Percentiles rank a stretch among this genome's conserved stretches.
phyloP scores from a whole-genome alignment of 2,113 vertebrate genomes.

The Meleagris gallopavo region DNA sequence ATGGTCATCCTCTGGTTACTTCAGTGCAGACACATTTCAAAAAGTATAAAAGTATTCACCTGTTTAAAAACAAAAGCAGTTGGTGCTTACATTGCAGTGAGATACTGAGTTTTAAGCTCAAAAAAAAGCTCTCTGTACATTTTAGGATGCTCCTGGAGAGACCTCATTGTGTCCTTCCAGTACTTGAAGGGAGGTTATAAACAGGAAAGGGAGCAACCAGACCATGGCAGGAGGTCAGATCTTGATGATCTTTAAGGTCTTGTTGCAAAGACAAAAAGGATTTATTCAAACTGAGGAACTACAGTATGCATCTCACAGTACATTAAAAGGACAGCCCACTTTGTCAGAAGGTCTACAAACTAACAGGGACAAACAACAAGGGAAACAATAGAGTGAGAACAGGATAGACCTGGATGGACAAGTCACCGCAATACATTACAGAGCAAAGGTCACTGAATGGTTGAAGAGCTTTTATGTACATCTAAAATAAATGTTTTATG shows the following conservation, averaged over 20 bases:
- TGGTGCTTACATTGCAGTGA: background rate
- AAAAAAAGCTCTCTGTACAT: accelerated
- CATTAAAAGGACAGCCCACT: background rate
- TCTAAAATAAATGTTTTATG: background rate
- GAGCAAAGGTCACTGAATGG: background rate
- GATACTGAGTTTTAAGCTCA: background rate
- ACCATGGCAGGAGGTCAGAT: too few relatives aligned
- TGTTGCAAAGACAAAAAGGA: background rate
- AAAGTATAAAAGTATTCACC: background rate
- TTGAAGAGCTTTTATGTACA: background rate
- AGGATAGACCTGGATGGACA: background rate
- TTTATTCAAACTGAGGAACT: background rate
- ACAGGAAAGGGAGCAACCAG: too few relatives aligned
- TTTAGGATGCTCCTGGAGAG: background rate
- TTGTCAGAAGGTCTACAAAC: background rate
- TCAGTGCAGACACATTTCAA: background rate
- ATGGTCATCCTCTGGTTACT: background rate
- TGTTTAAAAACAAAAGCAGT: background rate
- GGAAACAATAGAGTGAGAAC: background rate
- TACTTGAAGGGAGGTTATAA: too few relatives aligned
- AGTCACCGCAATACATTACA: background rate
- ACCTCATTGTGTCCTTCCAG: too few relatives aligned
- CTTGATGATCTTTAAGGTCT: background rate
- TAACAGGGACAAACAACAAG: background rate
- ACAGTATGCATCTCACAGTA: background rate